Conservation (phyloP, 2,888 invertebrate species). For the Lacanobia oleracea region DNA sequence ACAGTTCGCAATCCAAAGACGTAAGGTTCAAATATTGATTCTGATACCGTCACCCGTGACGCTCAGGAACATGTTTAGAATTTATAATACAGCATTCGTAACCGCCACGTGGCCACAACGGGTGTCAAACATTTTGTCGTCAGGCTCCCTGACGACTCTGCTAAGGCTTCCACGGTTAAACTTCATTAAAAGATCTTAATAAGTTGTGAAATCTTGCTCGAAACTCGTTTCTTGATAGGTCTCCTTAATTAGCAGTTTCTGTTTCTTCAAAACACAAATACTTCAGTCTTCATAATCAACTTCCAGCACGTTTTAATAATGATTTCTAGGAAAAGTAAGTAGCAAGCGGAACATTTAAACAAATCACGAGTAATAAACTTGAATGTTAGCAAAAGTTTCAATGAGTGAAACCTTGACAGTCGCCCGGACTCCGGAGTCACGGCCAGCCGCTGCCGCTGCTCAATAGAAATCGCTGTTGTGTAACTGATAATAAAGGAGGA, state of each 20-base stretch:
- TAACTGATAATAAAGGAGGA: conserved; percentile 66
- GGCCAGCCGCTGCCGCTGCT: conserved; percentile 53
- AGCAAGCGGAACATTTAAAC: conserved; percentile 42
- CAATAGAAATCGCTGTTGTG: conserved; percentile 64
- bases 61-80: conserved; percentile 33
- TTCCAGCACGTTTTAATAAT: conserved; percentile 1
- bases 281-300: conserved; percentile 12
- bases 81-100: conserved; percentile 21
- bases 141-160: neutral
- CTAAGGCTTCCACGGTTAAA: conserved; percentile 10
- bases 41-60: conserved; percentile 17
- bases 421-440: conserved; percentile 49
- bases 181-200: conserved; percentile 3
- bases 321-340: conserved; percentile 34
- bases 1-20: neutral
- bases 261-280: conserved; percentile 26
- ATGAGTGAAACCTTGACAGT: conserved; percentile 66
- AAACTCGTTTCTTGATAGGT: conserved; percentile 18
- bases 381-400: conserved; percentile 65
- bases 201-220: conserved; percentile 19
- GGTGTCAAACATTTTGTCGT: conserved; percentile 5
- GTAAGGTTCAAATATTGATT: conserved; percentile 2
- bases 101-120: conserved; percentile 13
- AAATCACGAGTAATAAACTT: conserved; percentile 62
- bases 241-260: conserved; percentile 20